Evolutionary conservation across 2,797 vertebrate species (phyloP), one percentile per base, ranked within the genome.

Genomic region (Dryobates pubescens): DNA sequence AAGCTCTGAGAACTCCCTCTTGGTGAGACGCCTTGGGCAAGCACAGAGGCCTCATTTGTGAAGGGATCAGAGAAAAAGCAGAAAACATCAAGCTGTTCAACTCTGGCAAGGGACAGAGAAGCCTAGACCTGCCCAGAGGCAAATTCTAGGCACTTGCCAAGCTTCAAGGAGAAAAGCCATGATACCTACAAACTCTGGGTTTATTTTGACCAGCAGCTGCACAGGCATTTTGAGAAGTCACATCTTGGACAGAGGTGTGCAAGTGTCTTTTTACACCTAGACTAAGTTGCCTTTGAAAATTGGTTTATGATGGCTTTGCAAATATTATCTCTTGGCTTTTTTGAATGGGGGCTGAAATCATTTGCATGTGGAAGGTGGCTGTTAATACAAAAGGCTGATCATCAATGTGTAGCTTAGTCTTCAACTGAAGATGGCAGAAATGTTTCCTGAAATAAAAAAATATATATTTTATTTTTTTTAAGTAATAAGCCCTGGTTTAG

Each of bases 341-440:
- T 82, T 63, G 74, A 88, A 78, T 19, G 30, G 58, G 24, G n/a
- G 69, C 13, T 4, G 0, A 92, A 93, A 86, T 71, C 10, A 58
- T 94, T 93, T 92, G 74, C 77, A 84, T 69, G 36, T 61, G 57
- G 49, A 73, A 92, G 16, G 36, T 64, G 59, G 38, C 19, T 78
- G 45, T 68, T 86, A 67, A 65, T 7, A 68, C 7, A 2, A 86
- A 38, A 85, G 67, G 77, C 16, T 70, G 79, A 64, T 88, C 67
- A 83, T 81, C 78, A 77, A 32, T 41, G 27, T 24, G n/a, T 59
- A 83, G 73, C 67, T 89, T 59, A 90, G 86, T 72, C 90, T 94
- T 81, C 80, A 74, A 67, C 59, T 62, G 79, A 88, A 92, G 76
- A 79, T 86, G 87, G 82, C 82, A 96, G 82, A 81, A 94, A 89